Base-by-base conservation (phyloP, 2,888 invertebrate genomes). In the Congeria kusceri region DNA sequence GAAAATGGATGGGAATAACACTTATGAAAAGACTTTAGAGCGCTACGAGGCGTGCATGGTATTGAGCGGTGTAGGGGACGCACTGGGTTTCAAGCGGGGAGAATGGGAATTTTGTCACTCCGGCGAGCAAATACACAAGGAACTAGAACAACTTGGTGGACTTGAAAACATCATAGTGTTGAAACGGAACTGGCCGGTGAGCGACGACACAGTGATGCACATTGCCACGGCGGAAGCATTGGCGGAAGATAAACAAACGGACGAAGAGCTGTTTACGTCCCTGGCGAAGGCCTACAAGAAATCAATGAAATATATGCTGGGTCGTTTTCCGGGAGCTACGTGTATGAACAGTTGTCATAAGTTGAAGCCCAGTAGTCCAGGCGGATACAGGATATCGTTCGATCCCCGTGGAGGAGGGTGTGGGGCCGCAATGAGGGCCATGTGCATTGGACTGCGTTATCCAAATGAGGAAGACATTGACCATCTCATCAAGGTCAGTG, bases 141-240 rank as follows among this genome's bases (percentile, higher is more conserved):
- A 91, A 58, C 59, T 91, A 2, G 20, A 86, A 47, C 29, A 80
- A 27, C 66, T 92, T 4, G 92, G 92, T 18, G 92, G 92, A 0
- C 46, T 93, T 9, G 73, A 86, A 15, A 87, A 85, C n/a, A 76
- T 93, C 13, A 57, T 80, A 47, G 78, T 91, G 3, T 83, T 80
- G 62, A 20, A 23, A 23, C 74, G 79, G 61, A 53, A 86, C 0
- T 93, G 91, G 91, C 81, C 74, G 9, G 91, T 93, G 4, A 92
- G 92, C 85, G 93, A 93, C 84, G 92, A 93, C 64, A 93, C 93
- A 5, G 91, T 93, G 9, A 90, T 93, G 89, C 92, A 92, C 81
- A 71, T 93, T n/a, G 92, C 92, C 18, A 92, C 91, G 29, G 92
- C 90, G 9, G 90, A 92, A 85, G 77, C 68, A 27, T 46, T 85